Evolutionary conservation across 2,888 invertebrate species (phyloP).

Genomic region (Rhopalosiphum nymphaeae): DNA sequence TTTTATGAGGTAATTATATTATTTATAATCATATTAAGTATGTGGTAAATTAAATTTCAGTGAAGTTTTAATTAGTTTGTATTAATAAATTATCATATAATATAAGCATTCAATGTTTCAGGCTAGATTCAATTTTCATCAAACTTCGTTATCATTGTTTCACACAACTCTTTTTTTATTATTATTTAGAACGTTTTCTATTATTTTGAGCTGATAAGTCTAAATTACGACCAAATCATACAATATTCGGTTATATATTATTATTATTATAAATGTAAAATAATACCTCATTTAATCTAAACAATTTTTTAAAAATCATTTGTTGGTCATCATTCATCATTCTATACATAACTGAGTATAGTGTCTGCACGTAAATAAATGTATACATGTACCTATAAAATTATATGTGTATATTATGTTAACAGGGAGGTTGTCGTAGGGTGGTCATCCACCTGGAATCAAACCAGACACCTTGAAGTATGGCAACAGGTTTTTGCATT

Average conservation of each 20-base stretch:
- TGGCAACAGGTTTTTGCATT: conserved; percentile 34
- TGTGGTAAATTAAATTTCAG: neutral
- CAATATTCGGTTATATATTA: neutral
- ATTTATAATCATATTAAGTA: neutral
- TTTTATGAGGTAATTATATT: neutral
- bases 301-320: neutral
- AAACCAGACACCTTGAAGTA: conserved; percentile 21
- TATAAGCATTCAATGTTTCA: neutral
- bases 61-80: neutral
- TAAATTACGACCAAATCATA: neutral
- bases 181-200: neutral
- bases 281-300: neutral
- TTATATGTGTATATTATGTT: neutral
- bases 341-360: neutral
- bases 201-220: neutral
- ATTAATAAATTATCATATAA: neutral
- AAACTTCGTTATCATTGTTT: neutral
- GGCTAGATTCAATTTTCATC: neutral
- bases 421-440: neutral
- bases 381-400: neutral
- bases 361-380: neutral
- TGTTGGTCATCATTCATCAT: neutral
- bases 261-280: neutral
- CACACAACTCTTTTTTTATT: neutral
- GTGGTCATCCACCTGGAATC: conserved; percentile 43